Conservation (phyloP, 2,113 vertebrate genomes). For the Peromyscus californicus region DNA sequence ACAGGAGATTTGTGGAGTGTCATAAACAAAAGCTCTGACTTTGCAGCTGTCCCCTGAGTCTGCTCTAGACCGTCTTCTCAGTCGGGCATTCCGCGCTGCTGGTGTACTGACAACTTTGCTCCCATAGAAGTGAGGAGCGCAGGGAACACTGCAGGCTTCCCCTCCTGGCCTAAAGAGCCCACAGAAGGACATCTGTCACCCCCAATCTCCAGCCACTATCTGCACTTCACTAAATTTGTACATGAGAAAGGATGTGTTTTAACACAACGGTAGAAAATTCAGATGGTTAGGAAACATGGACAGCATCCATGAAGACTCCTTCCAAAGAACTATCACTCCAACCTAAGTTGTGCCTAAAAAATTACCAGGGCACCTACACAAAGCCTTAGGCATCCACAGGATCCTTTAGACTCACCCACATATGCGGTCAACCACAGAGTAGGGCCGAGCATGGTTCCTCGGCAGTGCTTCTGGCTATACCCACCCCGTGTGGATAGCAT, state of each 20-base stretch:
- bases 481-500: not conserved
- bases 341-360: not conserved
- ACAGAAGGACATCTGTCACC: slow-evolving; percentile 22
- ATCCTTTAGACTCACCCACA: not conserved
- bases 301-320: not conserved
- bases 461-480: not conserved
- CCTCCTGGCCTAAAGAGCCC: slow-evolving; percentile 50
- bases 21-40: slow-evolving; percentile 74
- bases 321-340: not conserved
- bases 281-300: not conserved
- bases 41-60: slow-evolving; percentile 61
- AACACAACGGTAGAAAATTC: not conserved
- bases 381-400: not conserved
- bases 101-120: slow-evolving; percentile 18
- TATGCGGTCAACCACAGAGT: too few relatives aligned
- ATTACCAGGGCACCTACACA: not conserved
- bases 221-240: slow-evolving; percentile 52
- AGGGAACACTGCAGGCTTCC: not conserved
- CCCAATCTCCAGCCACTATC: not conserved
- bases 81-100: slow-evolving; percentile 22
- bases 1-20: slow-evolving; percentile 58
- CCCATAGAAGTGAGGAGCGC: slow-evolving; percentile 56
- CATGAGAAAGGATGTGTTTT: slow-evolving; percentile 1
- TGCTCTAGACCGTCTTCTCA: slow-evolving; percentile 55
- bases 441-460: not conserved